Percentiles rank a stretch among this genome's conserved stretches.
phyloP scores from a whole-genome alignment of 2,797 vertebrate genomes.

The Enteromius mattozi region DNA sequence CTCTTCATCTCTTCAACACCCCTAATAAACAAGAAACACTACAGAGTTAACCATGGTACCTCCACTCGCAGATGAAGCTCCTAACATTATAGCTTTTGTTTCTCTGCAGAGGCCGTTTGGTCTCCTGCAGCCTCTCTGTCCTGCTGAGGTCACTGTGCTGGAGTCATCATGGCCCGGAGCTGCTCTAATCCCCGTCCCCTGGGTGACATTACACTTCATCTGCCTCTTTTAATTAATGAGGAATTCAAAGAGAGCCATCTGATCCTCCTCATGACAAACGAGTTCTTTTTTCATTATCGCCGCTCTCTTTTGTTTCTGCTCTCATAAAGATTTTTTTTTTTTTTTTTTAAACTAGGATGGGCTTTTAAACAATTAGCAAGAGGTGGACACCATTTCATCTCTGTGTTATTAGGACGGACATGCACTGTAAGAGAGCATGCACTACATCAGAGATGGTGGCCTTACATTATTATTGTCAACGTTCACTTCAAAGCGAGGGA shows the following conservation, averaged over 20 bases:
- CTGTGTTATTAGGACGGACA: not conserved
- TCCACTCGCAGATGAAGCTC: not conserved
- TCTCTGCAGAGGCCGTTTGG: not conserved
- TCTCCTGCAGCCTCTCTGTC: slow-evolving; percentile 33
- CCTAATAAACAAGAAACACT: not conserved
- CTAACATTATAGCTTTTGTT: not conserved
- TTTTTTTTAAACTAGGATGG: slow-evolving; percentile 30
- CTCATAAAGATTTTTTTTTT: slow-evolving; percentile 19
- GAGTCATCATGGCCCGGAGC: slow-evolving; percentile 37
- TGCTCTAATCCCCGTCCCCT: slow-evolving; percentile 54
- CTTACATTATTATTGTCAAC: slow-evolving; percentile 41
- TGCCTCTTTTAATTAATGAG: slow-evolving; percentile 61
- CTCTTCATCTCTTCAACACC: not conserved
- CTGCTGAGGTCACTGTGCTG: slow-evolving; percentile 39
- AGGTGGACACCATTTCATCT: slow-evolving; percentile 35
- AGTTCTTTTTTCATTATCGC: slow-evolving; percentile 32
- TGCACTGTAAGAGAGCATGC: slow-evolving; percentile 8
- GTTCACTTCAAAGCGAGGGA: slow-evolving; percentile 36
- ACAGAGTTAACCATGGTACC: not conserved
- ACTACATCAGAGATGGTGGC: slow-evolving; percentile 22
- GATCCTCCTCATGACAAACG: slow-evolving; percentile 43
- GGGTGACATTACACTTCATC: slow-evolving; percentile 59
- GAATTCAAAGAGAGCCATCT: slow-evolving; percentile 50
- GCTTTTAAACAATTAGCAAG: slow-evolving; percentile 54
- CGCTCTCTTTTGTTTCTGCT: not conserved